Percentiles rank a stretch among this genome's conserved stretches.
Conservation (phyloP, 2,888 invertebrate species). For the Philereme transversata region DNA sequence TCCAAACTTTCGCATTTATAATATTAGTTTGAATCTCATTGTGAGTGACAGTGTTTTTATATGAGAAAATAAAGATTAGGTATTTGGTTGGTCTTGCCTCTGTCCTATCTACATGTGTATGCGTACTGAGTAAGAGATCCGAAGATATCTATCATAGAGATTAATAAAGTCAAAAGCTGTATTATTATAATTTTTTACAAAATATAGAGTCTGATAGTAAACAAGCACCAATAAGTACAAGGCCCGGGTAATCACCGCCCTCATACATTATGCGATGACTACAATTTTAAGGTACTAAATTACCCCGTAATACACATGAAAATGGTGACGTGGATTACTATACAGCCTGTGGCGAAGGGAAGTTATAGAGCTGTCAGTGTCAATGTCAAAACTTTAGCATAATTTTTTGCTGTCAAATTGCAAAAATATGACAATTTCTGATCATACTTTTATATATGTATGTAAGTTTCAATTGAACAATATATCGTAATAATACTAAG, state of each 20-base stretch:
- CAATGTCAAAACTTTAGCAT: constrained; percentile 11
- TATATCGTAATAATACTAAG: no score
- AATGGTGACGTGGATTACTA: constrained; percentile 78
- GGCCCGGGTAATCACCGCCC: constrained; percentile 66
- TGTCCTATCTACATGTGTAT: no score
- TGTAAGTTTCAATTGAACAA: no score
- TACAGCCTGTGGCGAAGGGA: constrained; percentile 43
- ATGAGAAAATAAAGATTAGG: no score
- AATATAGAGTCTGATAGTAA: constrained; percentile 20
- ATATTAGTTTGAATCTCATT: no score
- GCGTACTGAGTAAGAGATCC: no score
- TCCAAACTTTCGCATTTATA: no score
- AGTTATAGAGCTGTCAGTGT: constrained; percentile 49
- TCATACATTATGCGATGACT: constrained; percentile 78
- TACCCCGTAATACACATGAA: constrained; percentile 70
- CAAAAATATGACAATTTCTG: neutral
- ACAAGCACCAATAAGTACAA: constrained; percentile 43
- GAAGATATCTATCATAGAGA: no score
- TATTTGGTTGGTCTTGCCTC: no score
- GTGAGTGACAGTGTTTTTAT: no score
- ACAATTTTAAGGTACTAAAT: constrained; percentile 83
- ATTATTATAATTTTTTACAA: neutral
- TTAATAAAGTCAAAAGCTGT: no score
- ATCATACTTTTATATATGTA: no score
- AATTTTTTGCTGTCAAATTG: neutral